Percentiles rank a stretch among this genome's conserved stretches.
These are phyloP conservation scores for Thereuonema tuberculata DNA, from an alignment of 1,140 invertebrate species.

Conservation along the genomic window DNA sequence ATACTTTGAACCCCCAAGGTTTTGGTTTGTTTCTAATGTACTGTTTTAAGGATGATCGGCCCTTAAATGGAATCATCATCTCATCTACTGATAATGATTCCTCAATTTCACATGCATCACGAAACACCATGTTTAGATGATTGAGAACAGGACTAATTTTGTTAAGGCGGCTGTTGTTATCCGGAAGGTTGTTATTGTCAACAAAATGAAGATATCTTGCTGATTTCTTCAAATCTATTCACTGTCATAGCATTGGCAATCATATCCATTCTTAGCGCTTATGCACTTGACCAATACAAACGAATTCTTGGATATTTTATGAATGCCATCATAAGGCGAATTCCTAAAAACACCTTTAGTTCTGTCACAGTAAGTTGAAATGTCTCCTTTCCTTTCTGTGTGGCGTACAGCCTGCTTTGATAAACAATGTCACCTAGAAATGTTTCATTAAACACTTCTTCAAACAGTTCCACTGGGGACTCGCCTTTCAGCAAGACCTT, in stretches of 20 bases:
- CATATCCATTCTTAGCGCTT: background rate
- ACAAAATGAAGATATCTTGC: background rate
- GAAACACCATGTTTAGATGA: background rate
- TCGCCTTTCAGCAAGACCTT: background rate
- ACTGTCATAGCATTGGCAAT: background rate
- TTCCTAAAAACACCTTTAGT: background rate
- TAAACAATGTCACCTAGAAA: too few relatives aligned
- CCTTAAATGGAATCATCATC: slow-evolving; percentile 14
- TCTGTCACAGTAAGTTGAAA: background rate
- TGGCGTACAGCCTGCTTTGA: too few relatives aligned
- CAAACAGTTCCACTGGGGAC: background rate
- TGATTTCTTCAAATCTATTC: background rate
- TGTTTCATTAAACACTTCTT: background rate
- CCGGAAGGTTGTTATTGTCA: background rate
- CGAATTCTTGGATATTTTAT: background rate
- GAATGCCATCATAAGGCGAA: background rate
- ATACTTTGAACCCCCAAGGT: slow-evolving; percentile 21
- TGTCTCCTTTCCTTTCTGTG: background rate
- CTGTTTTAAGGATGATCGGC: slow-evolving; percentile 9
- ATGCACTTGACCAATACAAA: background rate
- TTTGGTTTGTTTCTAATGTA: slow-evolving; percentile 16
- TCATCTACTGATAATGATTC: slow-evolving; percentile 13
- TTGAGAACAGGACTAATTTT: background rate
- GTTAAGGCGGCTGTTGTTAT: background rate
- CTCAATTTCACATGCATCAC: background rate